A percentile compares a stretch with the other conserved stretches of the same genome.
Evolutionary conservation across 2,888 invertebrate species (phyloP).

Genomic region (Sinelater perroti): DNA sequence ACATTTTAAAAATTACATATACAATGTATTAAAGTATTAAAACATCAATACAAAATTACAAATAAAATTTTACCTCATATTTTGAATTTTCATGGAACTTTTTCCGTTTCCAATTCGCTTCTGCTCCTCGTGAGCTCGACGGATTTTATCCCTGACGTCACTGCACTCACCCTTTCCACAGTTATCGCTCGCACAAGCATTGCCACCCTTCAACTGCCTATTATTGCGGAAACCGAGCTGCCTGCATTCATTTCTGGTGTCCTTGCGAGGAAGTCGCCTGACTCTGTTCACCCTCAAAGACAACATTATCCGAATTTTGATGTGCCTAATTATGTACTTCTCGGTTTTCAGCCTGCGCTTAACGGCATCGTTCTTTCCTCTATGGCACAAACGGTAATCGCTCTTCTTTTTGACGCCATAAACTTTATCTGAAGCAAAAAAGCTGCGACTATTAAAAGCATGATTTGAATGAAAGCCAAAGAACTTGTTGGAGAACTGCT

Average conservation of each 20-base stretch:
- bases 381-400: constrained; percentile 3
- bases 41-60: no score
- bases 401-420: no score
- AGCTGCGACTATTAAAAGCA: constrained; percentile 20
- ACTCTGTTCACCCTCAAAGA: constrained; percentile 70
- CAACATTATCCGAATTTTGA: constrained; percentile 73
- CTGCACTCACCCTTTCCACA: constrained; percentile 24
- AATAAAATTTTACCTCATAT: constrained; percentile 55
- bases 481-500: constrained; percentile 27
- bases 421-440: constrained; percentile 17
- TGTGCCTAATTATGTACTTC: constrained; percentile 70
- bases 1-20: no score
- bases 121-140: constrained; percentile 56
- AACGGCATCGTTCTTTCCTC: constrained; percentile 7
- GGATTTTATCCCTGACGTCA: constrained; percentile 42
- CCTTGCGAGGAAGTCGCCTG: constrained; percentile 57
- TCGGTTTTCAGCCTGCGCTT: constrained; percentile 60
- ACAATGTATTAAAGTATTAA: no score
- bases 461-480: constrained; percentile 38
- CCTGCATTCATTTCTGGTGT: constrained; percentile 27
- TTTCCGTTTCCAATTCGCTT: constrained; percentile 58
- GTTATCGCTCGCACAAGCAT: not conserved
- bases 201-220: constrained; percentile 6
- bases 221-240: not conserved
- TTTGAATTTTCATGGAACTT: constrained; percentile 59